phyloP scores from a whole-genome alignment of 2,113 vertebrate genomes.

The Prunella fulvescens region DNA sequence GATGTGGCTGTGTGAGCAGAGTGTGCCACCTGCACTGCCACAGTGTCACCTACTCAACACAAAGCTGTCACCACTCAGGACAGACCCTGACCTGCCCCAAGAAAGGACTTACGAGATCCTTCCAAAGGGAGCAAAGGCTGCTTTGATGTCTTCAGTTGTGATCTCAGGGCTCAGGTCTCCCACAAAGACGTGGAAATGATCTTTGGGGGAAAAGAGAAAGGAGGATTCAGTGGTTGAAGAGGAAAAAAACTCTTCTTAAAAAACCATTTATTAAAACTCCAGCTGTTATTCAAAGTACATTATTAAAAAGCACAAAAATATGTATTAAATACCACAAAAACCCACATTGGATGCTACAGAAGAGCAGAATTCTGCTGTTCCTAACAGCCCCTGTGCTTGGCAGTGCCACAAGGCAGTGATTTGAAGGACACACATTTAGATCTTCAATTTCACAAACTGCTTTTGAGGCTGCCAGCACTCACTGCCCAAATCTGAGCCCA shows the following conservation, averaged over 20 bases:
- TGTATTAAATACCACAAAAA: fast-evolving
- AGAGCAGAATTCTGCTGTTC: background rate
- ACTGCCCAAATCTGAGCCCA: background rate
- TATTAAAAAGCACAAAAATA: background rate
- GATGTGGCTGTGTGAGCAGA: background rate
- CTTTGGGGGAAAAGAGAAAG: slow-evolving; percentile 69
- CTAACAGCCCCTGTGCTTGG: background rate
- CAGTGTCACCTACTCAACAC: background rate
- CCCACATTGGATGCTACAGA: background rate
- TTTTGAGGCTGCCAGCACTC: background rate
- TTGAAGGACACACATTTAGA: background rate
- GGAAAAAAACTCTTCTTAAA: background rate
- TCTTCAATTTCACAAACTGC: background rate
- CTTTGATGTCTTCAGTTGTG: slow-evolving; percentile 97
- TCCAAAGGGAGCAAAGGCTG: slow-evolving; percentile 95
- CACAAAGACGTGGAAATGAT: slow-evolving; percentile 99
- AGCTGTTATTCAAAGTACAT: background rate
- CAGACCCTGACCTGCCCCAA: background rate
- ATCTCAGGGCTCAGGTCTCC: slow-evolving; percentile 99
- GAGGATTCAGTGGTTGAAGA: slow-evolving; percentile 24
- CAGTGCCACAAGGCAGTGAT: background rate
- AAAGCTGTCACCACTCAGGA: background rate
- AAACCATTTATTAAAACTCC: background rate
- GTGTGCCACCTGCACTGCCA: background rate
- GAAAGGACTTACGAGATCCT: slow-evolving; percentile 94